These are phyloP conservation scores for Drosophila kikkawai DNA, from an alignment of 1,140 invertebrate species.

Conservation along the genomic window DNA sequence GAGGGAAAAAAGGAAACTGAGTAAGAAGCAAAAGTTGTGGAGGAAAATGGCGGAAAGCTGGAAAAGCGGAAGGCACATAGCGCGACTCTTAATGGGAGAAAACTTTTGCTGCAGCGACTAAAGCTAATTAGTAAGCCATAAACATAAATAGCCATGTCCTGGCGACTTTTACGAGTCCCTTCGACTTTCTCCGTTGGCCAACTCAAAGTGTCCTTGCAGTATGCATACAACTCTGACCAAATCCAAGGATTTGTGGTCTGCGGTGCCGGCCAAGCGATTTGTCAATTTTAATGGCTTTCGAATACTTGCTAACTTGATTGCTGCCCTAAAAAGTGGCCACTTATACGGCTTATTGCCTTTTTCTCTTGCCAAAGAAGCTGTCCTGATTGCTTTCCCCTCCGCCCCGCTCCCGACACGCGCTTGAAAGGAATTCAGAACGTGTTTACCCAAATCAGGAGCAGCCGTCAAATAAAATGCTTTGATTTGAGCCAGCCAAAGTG, in stretches of 20 bases:
- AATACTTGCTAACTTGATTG: slow-evolving; percentile 54
- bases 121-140: slow-evolving; percentile 58
- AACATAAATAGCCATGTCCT: slow-evolving; percentile 51
- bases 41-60: neutral
- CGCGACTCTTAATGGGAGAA: slow-evolving; percentile 45
- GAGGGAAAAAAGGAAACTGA: neutral
- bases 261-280: slow-evolving; percentile 49
- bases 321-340: slow-evolving; percentile 65
- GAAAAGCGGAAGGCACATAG: slow-evolving; percentile 10
- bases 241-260: slow-evolving; percentile 25
- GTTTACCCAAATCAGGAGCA: slow-evolving; percentile 74
- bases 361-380: slow-evolving; percentile 43
- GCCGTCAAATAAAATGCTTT: slow-evolving; percentile 74
- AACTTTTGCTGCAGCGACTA: slow-evolving; percentile 48
- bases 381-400: slow-evolving; percentile 30
- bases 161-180: slow-evolving; percentile 27
- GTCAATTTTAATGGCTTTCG: slow-evolving; percentile 75
- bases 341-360: slow-evolving; percentile 81
- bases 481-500: slow-evolving; percentile 54
- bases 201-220: slow-evolving; percentile 19
- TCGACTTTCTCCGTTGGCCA: neutral
- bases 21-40: neutral
- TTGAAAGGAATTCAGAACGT: slow-evolving; percentile 22
- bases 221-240: neutral
- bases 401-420: neutral